These are phyloP conservation scores for Lepidurus arcticus DNA, from an alignment of 1,140 invertebrate species.

Conservation along the genomic window DNA sequence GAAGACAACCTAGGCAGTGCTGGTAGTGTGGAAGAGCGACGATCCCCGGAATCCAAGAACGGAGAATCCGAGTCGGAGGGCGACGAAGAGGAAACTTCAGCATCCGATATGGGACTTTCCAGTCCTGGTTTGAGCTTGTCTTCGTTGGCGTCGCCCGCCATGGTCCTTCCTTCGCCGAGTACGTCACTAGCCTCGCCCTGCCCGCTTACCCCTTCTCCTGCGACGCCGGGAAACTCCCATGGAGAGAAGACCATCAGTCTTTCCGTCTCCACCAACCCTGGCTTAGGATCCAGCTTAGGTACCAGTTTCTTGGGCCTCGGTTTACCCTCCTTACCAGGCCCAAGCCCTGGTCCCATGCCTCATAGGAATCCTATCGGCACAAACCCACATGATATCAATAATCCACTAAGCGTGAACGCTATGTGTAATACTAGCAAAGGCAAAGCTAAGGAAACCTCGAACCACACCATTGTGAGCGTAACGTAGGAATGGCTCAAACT, in stretches of 20 bases:
- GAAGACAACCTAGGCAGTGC: conserved; percentile 72
- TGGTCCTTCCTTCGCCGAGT: conserved; percentile 53
- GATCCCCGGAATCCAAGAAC: conserved; percentile 52
- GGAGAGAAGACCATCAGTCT: conserved; percentile 38
- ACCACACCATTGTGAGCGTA: conserved; percentile 39
- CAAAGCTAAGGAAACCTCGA: conserved; percentile 38
- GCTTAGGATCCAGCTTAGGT: conserved; percentile 37
- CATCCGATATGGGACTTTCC: conserved; percentile 39
- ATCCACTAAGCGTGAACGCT: conserved; percentile 75
- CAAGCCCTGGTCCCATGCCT: conserved; percentile 46
- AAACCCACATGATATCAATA: conserved; percentile 83
- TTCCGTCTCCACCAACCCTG: conserved; percentile 37
- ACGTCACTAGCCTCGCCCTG: conserved; percentile 44
- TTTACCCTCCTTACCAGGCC: conserved; percentile 39
- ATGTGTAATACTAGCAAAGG: conserved; percentile 38
- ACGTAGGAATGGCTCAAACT: conserved; percentile 35
- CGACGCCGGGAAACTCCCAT: conserved; percentile 40
- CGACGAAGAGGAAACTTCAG: conserved; percentile 34
- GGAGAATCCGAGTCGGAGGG: conserved; percentile 42
- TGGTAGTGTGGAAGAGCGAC: conserved; percentile 59
- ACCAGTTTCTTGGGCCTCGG: conserved; percentile 37
- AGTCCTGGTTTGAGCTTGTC: conserved; percentile 60
- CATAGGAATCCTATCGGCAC: conserved; percentile 74
- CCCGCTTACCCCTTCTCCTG: conserved; percentile 39
- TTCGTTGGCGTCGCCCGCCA: conserved; percentile 62